These are phyloP conservation scores for Artibeus jamaicensis DNA, from an alignment of 2,797 vertebrate species.

Conservation along the genomic window DNA sequence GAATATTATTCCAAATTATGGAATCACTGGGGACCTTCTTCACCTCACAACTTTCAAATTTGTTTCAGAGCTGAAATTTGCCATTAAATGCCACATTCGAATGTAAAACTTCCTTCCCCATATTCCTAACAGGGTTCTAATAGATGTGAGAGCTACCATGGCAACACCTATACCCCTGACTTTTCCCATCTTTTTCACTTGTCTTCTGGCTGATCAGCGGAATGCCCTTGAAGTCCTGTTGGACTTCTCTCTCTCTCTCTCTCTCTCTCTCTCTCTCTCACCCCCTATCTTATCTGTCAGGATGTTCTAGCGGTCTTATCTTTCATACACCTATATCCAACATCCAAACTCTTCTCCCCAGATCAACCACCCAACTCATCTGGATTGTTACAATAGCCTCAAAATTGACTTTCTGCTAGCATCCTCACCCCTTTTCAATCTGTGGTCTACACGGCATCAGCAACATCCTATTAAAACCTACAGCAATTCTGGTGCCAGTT, in stretches of 20 bases:
- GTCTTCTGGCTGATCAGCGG: not conserved
- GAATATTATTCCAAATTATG: conserved; percentile 15
- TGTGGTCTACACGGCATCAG: not conserved
- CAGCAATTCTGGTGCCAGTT: not conserved
- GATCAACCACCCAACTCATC: not conserved
- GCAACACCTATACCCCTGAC: not conserved
- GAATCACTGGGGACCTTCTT: not conserved
- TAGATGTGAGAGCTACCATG: not conserved
- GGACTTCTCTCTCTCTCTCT: not conserved
- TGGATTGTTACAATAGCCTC: not conserved
- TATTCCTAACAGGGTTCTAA: not conserved
- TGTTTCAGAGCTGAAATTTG: not conserved
- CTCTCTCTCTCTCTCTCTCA: not conserved
- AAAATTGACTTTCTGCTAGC: not conserved
- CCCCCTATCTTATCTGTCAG: not conserved
- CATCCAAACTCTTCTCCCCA: not conserved
- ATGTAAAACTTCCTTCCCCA: not conserved
- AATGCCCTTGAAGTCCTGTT: not conserved
- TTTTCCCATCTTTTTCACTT: not conserved
- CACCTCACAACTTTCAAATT: not conserved
- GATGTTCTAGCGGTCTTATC: not conserved
- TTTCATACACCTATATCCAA: not conserved
- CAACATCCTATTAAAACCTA: not conserved
- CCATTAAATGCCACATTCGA: not conserved
- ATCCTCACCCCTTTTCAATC: not conserved